These are phyloP conservation scores for Medauroidea extradentata DNA, from an alignment of 1,140 invertebrate species.

Conservation along the genomic window DNA sequence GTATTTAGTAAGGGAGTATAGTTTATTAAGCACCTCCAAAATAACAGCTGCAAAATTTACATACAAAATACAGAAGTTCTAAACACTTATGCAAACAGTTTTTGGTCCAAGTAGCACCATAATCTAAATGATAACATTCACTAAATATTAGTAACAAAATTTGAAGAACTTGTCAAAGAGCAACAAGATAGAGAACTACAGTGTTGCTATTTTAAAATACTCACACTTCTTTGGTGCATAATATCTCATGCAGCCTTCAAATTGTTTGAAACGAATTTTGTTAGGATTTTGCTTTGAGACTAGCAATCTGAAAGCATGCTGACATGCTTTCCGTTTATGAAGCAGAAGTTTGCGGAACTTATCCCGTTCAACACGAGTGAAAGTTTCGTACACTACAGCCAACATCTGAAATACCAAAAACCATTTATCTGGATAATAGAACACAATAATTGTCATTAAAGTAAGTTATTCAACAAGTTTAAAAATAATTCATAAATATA, in stretches of 20 bases:
- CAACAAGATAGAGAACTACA: no score
- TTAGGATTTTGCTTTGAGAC: slow-evolving; percentile 67
- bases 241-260: slow-evolving; percentile 75
- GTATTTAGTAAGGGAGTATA: no score
- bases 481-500: not conserved
- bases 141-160: no score
- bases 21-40: no score
- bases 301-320: slow-evolving; percentile 74
- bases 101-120: no score
- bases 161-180: no score
- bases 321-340: slow-evolving; percentile 78
- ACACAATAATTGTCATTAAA: not conserved
- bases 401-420: slow-evolving; percentile 57
- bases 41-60: no score
- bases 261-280: slow-evolving; percentile 68
- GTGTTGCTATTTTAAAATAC: no score
- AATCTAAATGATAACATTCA: no score
- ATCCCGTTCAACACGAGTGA: slow-evolving; percentile 80
- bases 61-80: no score
- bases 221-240: slow-evolving; percentile 70
- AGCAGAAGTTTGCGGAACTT: slow-evolving; percentile 82
- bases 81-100: no score
- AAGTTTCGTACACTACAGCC: slow-evolving; percentile 88
- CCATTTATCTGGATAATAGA: not conserved
- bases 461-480: not conserved